Percentiles rank a stretch among this genome's conserved stretches.
Conservation (phyloP, 2,113 vertebrate species). For the Thamnaconus septentrionalis region DNA sequence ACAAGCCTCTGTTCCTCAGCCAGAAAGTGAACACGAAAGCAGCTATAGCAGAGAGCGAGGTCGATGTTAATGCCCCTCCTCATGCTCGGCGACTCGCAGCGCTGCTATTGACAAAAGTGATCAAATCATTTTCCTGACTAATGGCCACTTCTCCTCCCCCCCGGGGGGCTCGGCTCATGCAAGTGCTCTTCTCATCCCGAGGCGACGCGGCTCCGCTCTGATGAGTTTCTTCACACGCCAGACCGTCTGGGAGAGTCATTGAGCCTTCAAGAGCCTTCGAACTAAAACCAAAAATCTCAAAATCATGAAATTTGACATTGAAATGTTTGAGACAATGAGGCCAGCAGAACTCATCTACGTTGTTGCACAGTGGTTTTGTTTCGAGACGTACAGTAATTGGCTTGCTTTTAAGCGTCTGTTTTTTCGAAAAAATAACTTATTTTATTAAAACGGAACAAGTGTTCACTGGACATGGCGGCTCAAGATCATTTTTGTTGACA, state of each 20-base stretch:
- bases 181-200: conserved; percentile 16
- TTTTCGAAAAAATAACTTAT: no score
- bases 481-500: no score
- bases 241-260: conserved; percentile 32
- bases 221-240: conserved; percentile 49
- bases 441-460: no score
- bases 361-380: no score
- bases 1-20: conserved; percentile 31
- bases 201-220: conserved; percentile 32
- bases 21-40: conserved; percentile 41
- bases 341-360: no score
- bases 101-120: conserved; percentile 54
- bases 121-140: conserved; percentile 64
- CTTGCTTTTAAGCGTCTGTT: no score
- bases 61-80: conserved; percentile 36
- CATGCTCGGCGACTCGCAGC: conserved; percentile 34
- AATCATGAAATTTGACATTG: no score
- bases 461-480: no score
- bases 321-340: no score
- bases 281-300: conserved; percentile 9
- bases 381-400: no score
- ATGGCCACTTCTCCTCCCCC: conserved; percentile 52
- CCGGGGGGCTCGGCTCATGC: conserved; percentile 24
- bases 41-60: conserved; percentile 17
- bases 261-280: conserved; percentile 1